phyloP scores from a whole-genome alignment of 1,140 invertebrate species.

The Orussus abietinus region DNA sequence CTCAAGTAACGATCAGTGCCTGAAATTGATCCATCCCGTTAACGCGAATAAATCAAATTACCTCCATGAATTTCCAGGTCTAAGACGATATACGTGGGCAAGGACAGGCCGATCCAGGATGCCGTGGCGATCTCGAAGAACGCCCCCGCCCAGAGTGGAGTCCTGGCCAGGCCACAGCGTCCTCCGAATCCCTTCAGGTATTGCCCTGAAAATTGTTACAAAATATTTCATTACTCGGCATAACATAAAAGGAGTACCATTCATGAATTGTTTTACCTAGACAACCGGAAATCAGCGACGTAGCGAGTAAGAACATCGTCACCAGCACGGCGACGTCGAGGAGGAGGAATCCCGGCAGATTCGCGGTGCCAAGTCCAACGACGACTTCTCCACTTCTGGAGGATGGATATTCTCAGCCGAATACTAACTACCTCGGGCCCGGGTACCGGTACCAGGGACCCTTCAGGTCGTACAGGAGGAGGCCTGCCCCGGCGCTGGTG shows the following conservation, averaged over 20 bases:
- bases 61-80: slow-evolving; percentile 54
- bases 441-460: slow-evolving; percentile 24
- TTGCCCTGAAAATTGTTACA: slow-evolving; percentile 3
- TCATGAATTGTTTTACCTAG: slow-evolving; percentile 25
- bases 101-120: slow-evolving; percentile 63
- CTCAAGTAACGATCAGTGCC: no score
- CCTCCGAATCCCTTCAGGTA: slow-evolving; percentile 51
- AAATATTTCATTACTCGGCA: not conserved
- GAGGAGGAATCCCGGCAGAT: slow-evolving; percentile 18
- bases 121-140: slow-evolving; percentile 69
- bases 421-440: slow-evolving; percentile 27
- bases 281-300: slow-evolving; percentile 34
- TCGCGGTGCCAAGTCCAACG: slow-evolving; percentile 15
- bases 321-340: slow-evolving; percentile 26
- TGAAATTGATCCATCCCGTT: no score
- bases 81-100: slow-evolving; percentile 74
- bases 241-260: slow-evolving; percentile 1
- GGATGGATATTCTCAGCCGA: slow-evolving; percentile 19
- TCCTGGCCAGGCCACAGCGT: slow-evolving; percentile 54
- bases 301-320: slow-evolving; percentile 43
- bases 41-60: no score
- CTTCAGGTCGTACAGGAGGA: slow-evolving; percentile 21
- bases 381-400: slow-evolving; percentile 17
- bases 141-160: slow-evolving; percentile 62
- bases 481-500: slow-evolving; percentile 18